Base-by-base conservation (phyloP, 2,888 invertebrate species). In the Listrodromus nycthemerus region DNA sequence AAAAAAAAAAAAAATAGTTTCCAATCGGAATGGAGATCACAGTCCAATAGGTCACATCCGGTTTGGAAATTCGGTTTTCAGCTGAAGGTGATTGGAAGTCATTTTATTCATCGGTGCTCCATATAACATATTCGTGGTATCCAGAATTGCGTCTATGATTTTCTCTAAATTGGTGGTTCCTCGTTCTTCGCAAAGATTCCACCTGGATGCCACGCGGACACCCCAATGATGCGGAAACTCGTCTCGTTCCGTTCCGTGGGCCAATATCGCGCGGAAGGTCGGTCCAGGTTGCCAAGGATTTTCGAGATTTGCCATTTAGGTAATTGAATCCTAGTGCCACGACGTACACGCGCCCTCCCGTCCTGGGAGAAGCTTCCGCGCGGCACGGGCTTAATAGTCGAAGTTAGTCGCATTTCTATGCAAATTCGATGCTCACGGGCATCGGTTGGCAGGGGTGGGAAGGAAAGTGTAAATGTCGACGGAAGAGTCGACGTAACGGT, bases 331-430 rank as follows among this genome's bases (percentile, higher is more conserved):
- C 88, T 86, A 87, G 85, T 87, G n/a, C 55, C 55, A n/a, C 37
- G 24, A 61, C 75, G 48, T 41, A 48, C 71, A 41, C 58, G 45
- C 33, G 67, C 63, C 48, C 61, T 77, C 77, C 24, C 10, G 69
- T 69, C 75, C 33, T n/a, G n/a, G 48, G 45, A 69, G 83, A 83
- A 82, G 86, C 87, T 88, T 84, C 86, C 86, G 87, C 87, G 87
- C 87, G 87, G 71, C 85, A n/a, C 27, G 86, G 87, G 88, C 91
- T 30, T 92, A 92, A 92, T 91, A 91, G 92, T 88, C 87, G 87
- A 92, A 92, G 91, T 92, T 92, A 88, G 91, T 90, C 88, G 90
- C 89, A 89, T 92, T 91, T 92, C 91, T 90, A 92, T 92, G 91
- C 91, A 92, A 92, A 92, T 92, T 88, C 88, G 88, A 88, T 89